These are phyloP conservation scores for Oryzias curvinotus DNA, from an alignment of 2,113 vertebrate genomes.

Conservation along the genomic window DNA sequence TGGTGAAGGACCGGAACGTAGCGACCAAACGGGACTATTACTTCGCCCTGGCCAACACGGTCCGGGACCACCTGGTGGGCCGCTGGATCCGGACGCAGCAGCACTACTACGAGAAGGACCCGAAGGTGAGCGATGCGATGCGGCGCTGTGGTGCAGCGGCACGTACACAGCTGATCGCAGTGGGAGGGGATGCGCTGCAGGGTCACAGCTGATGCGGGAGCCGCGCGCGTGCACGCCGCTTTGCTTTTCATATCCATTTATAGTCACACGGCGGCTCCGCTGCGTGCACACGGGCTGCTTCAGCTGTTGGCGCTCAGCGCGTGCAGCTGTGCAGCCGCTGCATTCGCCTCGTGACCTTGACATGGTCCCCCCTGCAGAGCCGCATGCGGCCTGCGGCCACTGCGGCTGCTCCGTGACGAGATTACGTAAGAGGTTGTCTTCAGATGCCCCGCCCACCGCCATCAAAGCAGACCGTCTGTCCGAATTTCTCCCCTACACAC, in stretches of 20 bases:
- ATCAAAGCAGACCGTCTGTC: too few species aligned
- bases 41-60: constrained; percentile 88
- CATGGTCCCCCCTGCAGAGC: too few species aligned
- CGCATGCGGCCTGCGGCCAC: too few species aligned
- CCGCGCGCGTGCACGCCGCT: not conserved
- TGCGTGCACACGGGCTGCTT: not conserved
- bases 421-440: too few species aligned
- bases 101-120: constrained; percentile 91
- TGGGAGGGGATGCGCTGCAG: constrained; percentile 31
- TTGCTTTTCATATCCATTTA: constrained; percentile 17
- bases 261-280: constrained; percentile 23
- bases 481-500: too few species aligned
- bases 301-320: too few species aligned
- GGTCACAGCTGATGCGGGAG: not conserved
- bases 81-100: constrained; percentile 93
- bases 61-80: constrained; percentile 89
- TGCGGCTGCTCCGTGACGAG: too few species aligned
- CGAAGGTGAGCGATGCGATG: constrained; percentile 83
- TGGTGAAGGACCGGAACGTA: constrained; percentile 91
- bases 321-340: not conserved
- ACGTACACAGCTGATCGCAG: constrained; percentile 39
- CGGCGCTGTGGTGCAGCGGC: constrained; percentile 40
- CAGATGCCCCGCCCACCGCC: too few species aligned
- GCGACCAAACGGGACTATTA: constrained; percentile 89
- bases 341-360: too few species aligned